phyloP scores from a whole-genome alignment of 2,888 invertebrate genomes.

The Linyphia triangularis region DNA sequence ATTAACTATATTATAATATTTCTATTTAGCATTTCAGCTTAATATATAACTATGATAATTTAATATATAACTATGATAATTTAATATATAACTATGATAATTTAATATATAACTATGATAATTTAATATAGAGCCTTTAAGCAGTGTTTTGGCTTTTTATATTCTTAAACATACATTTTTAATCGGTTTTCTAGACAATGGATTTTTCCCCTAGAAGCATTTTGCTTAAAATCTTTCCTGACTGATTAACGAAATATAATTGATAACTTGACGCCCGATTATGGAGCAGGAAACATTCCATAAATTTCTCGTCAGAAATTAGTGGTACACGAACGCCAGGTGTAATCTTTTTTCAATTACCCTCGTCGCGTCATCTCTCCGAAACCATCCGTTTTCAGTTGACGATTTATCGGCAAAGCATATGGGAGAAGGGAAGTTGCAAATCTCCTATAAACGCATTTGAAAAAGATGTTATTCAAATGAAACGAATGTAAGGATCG shows the following conservation, averaged over 20 bases:
- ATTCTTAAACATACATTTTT: too few relatives aligned
- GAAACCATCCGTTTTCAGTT: slow-evolving; percentile 19
- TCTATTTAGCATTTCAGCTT: too few relatives aligned
- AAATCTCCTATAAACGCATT: slow-evolving; percentile 43
- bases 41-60: too few relatives aligned
- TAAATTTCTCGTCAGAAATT: slow-evolving; percentile 54
- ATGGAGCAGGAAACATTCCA: slow-evolving; percentile 30
- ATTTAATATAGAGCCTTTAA: too few relatives aligned
- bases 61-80: too few relatives aligned
- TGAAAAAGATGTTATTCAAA: slow-evolving; percentile 57
- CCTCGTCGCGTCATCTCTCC: not conserved
- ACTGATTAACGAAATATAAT: slow-evolving; percentile 9
- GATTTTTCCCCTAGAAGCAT: too few relatives aligned
- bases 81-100: too few relatives aligned
- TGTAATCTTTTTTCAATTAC: slow-evolving; percentile 66
- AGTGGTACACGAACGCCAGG: slow-evolving; percentile 41
- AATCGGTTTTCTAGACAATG: too few relatives aligned
- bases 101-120: too few relatives aligned
- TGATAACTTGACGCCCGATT: slow-evolving; percentile 35
- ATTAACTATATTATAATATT: too few relatives aligned
- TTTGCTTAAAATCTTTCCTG: too few relatives aligned
- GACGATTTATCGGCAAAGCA: slow-evolving; percentile 49
- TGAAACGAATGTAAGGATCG: slow-evolving; percentile 41
- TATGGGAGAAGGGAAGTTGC: slow-evolving; percentile 1
- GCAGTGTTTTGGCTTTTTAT: too few relatives aligned